phyloP scores from a whole-genome alignment of 2,888 invertebrate genomes.

The Pollenia labialis region DNA sequence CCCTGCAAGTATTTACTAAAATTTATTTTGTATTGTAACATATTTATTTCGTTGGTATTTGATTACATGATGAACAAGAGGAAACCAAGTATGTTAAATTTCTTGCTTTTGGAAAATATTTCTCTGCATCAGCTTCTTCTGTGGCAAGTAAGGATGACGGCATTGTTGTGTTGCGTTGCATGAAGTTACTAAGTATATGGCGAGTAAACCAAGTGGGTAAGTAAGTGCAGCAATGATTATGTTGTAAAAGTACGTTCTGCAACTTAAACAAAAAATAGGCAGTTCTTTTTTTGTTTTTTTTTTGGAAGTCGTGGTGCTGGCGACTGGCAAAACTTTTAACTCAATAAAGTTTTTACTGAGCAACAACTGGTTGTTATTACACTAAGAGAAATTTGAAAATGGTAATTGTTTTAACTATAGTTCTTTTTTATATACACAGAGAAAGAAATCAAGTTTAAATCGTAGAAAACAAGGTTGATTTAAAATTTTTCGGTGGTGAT shows the following conservation, averaged over 20 bases:
- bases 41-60: constrained; percentile 38
- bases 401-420: background rate
- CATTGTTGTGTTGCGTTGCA: background rate
- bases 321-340: constrained; percentile 5
- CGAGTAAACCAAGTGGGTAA: background rate
- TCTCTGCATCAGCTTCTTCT: background rate
- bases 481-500: too few relatives aligned
- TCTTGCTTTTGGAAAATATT: background rate
- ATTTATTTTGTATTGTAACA: constrained; percentile 8
- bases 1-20: constrained; percentile 25
- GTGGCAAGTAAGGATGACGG: background rate
- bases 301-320: background rate
- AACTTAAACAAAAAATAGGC: constrained; percentile 16
- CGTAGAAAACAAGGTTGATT: too few relatives aligned
- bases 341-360: background rate
- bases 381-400: background rate
- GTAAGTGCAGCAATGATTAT: background rate
- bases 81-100: constrained; percentile 25
- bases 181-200: background rate
- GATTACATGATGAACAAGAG: constrained; percentile 6
- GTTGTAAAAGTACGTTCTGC: background rate
- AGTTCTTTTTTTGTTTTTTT: too few relatives aligned
- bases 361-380: background rate
- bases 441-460: too few relatives aligned
- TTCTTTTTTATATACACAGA: too few relatives aligned